Conservation (phyloP, 2,113 vertebrate species). For the Alectura lathami region DNA sequence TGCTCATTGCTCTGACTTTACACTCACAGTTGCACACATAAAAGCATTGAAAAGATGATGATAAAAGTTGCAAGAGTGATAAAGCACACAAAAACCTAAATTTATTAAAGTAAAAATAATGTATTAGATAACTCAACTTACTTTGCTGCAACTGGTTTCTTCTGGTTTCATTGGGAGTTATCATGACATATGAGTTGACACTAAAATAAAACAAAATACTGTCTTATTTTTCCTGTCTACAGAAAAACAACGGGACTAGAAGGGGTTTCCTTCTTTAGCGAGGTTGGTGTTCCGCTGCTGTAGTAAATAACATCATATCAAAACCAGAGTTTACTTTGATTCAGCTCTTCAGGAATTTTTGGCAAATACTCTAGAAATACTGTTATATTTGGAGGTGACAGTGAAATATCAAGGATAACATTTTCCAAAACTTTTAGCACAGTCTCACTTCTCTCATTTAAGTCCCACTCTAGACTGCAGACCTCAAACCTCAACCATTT, state of each 20-base stretch:
- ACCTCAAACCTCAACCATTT: not conserved
- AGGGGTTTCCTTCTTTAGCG: not conserved
- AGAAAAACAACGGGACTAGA: not conserved
- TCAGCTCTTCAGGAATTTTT: not conserved
- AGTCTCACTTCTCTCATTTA: not conserved
- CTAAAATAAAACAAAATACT: conserved; percentile 71
- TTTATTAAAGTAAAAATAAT: not conserved
- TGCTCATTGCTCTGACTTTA: not conserved
- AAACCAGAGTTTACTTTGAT: not conserved
- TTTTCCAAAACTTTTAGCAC: not conserved
- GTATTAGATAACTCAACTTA: conserved; percentile 63
- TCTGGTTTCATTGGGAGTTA: conserved; percentile 77
- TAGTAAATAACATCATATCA: not conserved
- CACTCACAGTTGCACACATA: not conserved
- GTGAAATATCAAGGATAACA: not conserved
- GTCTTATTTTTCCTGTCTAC: not conserved
- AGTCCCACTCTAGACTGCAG: not conserved
- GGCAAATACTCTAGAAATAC: not conserved
- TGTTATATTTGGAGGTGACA: not conserved
- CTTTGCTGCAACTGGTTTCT: conserved; percentile 74
- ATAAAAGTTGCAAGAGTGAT: not conserved
- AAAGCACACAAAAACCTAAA: not conserved
- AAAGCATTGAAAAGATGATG: not conserved
- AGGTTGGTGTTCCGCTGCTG: not conserved
- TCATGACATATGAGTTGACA: conserved; percentile 64